Percentiles rank a stretch among this genome's conserved stretches.
These are phyloP conservation scores for Synergus japonicus DNA, from an alignment of 2,888 invertebrate species.

Conservation along the genomic window DNA sequence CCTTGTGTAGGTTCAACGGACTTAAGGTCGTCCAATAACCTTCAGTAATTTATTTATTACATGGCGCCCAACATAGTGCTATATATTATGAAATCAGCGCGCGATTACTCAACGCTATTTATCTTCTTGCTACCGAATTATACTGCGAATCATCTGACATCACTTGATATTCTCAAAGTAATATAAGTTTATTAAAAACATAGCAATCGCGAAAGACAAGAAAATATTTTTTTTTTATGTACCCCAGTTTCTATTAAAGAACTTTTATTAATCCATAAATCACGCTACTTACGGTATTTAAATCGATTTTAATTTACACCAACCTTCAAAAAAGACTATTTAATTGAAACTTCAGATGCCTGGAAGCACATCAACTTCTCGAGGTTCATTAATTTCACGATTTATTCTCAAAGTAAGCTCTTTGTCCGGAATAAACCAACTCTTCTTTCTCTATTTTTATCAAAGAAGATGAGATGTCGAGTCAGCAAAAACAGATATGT, in stretches of 20 bases:
- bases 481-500: conserved; percentile 7
- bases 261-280: not conserved
- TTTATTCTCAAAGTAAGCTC: conserved; percentile 22
- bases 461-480: not conserved
- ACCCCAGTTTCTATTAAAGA: not conserved
- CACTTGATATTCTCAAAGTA: not conserved
- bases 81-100: not conserved
- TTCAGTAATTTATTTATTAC: conserved; percentile 50
- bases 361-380: conserved; percentile 1
- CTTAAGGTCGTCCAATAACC: conserved; percentile 58
- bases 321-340: conserved; percentile 15
- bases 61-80: conserved; percentile 8
- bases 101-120: not conserved
- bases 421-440: conserved; percentile 4
- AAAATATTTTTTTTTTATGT: not conserved
- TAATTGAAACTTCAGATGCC: conserved; percentile 25
- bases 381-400: conserved; percentile 28
- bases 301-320: not conserved
- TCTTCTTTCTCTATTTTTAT: not conserved
- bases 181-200: not conserved
- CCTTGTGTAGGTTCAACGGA: conserved; percentile 51
- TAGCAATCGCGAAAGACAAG: not conserved
- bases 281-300: not conserved
- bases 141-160: not conserved
- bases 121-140: conserved; percentile 4